These are phyloP conservation scores for Mungos mungo DNA, from an alignment of 2,113 vertebrate genomes.

Conservation along the genomic window DNA sequence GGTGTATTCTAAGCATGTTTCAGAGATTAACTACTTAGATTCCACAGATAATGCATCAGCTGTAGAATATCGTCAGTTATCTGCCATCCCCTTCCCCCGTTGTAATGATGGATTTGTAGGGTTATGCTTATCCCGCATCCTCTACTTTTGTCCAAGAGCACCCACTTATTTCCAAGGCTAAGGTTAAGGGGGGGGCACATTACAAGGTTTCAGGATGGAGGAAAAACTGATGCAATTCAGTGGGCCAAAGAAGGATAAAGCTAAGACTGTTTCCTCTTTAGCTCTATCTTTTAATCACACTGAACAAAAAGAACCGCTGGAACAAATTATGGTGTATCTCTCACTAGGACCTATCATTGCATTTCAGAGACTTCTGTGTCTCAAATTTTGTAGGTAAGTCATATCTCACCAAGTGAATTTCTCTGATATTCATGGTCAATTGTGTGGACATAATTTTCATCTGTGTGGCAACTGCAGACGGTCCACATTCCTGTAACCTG, in stretches of 20 bases:
- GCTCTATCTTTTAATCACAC: slow-evolving; percentile 16
- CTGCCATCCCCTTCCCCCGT: not conserved
- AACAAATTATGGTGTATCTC: not conserved
- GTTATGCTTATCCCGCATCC: not conserved
- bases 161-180: not conserved
- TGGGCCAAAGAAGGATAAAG: not conserved
- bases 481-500: slow-evolving; percentile 58
- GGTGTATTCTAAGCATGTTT: not conserved
- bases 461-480: slow-evolving; percentile 50
- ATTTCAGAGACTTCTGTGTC: slow-evolving; percentile 42
- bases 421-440: slow-evolving; percentile 67
- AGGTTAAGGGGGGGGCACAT: not conserved
- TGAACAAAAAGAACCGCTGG: not conserved
- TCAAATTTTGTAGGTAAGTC: slow-evolving; percentile 57
- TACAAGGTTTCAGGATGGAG: not conserved
- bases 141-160: not conserved
- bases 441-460: slow-evolving; percentile 61
- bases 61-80: not conserved
- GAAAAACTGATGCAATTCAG: not conserved
- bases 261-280: not conserved
- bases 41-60: not conserved
- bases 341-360: not conserved
- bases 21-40: not conserved
- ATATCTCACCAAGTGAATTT: slow-evolving; percentile 62
- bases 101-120: not conserved